Base-by-base conservation (phyloP, 2,797 vertebrate species). In the Anguilla pacifica region DNA sequence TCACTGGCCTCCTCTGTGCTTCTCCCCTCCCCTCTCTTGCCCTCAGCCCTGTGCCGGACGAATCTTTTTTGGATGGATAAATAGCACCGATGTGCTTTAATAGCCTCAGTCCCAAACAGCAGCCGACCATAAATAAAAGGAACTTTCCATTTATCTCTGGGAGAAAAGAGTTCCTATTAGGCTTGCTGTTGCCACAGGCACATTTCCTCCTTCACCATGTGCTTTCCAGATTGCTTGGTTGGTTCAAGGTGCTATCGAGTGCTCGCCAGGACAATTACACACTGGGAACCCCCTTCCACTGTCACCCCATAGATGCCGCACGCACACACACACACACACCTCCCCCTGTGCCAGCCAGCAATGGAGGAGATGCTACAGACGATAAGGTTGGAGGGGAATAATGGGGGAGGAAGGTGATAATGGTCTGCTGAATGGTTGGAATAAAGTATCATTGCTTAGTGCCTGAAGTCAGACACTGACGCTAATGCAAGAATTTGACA, bases 201-300 rank as follows among this genome's bases (percentile, higher is more conserved):
- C 97, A 97, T 97, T 97, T 93, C 96, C 97, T 97, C 95, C 96
- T 94, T 96, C 94, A 91, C 95, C 95, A 96, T 95, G 94, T 95
- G 95, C 96, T 97, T 97, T 96, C 96, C 96, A 98, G 97, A 99
- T 98, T 98, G 97, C 97, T 97, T 97, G 96, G 97, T 97, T 96
- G 92, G 97, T 98, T 98, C 97, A 98, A 98, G 98, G 97, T 99
- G 97, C 97, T 98, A 98, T 98, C 97, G 96, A 98, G 97, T 97
- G 96, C 96, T 97, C 97, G 97, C 97, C 96, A 93, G 97, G 97
- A 99, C 98, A 99, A 99, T 99, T 99, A 98, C 97, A 96, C 95
- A 94, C 94, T 94, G 97, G 97, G 97, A 6, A 59, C 84, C 96
- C 94, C 91, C 87, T 84, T 51, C 28, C 61, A 17, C 49, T 95